Evolutionary conservation across 2,113 vertebrate species (phyloP).

Genomic region (Clarias batrachus): DNA sequence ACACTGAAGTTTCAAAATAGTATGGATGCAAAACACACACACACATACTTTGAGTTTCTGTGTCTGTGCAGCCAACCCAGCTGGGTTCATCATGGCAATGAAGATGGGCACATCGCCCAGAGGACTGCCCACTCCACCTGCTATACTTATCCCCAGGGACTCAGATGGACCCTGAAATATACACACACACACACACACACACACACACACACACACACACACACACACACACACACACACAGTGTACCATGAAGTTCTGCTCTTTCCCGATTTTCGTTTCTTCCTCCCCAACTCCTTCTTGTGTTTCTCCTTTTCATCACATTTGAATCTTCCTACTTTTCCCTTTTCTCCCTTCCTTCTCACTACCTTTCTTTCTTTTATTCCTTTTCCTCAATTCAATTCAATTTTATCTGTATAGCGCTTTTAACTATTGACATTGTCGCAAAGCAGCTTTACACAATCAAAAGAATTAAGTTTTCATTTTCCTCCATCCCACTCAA

Average conservation of each 20-base stretch:
- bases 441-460: too few relatives aligned
- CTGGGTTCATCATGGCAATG: constrained; percentile 97
- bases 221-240: too few relatives aligned
- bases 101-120: constrained; percentile 96
- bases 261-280: too few relatives aligned
- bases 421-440: too few relatives aligned
- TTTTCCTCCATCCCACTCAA: background rate
- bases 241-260: too few relatives aligned
- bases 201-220: constrained; percentile 39
- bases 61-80: constrained; percentile 91
- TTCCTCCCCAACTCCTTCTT: background rate
- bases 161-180: constrained; percentile 76
- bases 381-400: background rate
- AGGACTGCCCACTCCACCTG: constrained; percentile 93
- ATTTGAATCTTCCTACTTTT: background rate
- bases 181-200: background rate
- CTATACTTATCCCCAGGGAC: constrained; percentile 92
- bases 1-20: background rate
- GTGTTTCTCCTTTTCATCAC: background rate
- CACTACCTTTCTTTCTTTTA: background rate
- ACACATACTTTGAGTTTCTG: constrained; percentile 85
- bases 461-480: too few relatives aligned
- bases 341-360: background rate
- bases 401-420: too few relatives aligned
- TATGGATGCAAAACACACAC: background rate